Conservation (phyloP, 1,140 invertebrate species). For the Drosophila ohnishii region DNA sequence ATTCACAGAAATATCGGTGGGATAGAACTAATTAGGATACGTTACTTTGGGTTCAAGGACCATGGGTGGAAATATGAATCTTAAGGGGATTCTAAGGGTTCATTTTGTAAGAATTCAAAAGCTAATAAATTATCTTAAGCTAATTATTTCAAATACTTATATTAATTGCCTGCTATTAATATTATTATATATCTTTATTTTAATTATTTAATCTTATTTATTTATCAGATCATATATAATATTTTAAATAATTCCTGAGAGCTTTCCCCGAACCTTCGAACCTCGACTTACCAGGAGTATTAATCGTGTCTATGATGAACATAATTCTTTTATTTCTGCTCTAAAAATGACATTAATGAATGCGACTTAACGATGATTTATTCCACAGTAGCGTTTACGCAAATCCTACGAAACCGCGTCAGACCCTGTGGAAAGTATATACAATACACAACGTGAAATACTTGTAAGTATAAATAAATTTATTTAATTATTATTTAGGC, state of each 20-base stretch:
- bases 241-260: too few species aligned
- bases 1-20: slow-evolving; percentile 43
- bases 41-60: slow-evolving; percentile 20
- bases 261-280: too few species aligned
- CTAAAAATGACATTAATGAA: slow-evolving; percentile 1
- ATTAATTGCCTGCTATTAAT: too few species aligned
- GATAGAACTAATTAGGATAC: slow-evolving; percentile 32
- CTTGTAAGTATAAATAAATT: slow-evolving; percentile 38
- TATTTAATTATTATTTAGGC: slow-evolving; percentile 43
- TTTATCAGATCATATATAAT: background rate
- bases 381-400: slow-evolving; percentile 20
- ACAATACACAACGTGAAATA: slow-evolving; percentile 27
- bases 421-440: slow-evolving; percentile 12
- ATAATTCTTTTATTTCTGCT: background rate
- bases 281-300: background rate
- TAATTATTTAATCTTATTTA: too few species aligned
- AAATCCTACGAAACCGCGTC: slow-evolving; percentile 13
- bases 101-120: background rate
- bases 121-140: background rate
- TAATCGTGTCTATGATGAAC: background rate
- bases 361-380: slow-evolving; percentile 12
- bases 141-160: too few species aligned
- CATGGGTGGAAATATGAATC: background rate
- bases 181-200: background rate
- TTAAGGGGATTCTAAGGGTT: background rate